Evolutionary conservation across 1,140 invertebrate species (phyloP).

Genomic region (Ylistrum balloti): DNA sequence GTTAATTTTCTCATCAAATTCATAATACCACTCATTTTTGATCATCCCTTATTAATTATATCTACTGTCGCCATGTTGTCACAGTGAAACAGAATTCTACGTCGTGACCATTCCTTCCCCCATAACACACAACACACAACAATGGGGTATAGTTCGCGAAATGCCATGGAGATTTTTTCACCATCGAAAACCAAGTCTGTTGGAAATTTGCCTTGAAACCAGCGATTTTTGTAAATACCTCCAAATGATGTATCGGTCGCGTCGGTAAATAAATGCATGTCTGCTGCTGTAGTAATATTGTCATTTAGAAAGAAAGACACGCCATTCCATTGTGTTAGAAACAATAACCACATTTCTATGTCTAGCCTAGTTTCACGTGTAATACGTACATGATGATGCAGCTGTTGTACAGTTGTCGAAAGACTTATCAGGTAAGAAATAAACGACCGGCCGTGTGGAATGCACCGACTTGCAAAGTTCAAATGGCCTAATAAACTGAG

Average conservation of each 20-base stretch:
- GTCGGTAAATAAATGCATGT: constrained; percentile 47
- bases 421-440: constrained; percentile 49
- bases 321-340: constrained; percentile 46
- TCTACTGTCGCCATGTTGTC: too few relatives aligned
- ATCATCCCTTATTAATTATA: constrained; percentile 50
- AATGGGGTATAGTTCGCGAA: constrained; percentile 54
- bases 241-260: constrained; percentile 41
- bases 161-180: constrained; percentile 54
- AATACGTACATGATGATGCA: constrained; percentile 49
- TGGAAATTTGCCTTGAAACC: constrained; percentile 55
- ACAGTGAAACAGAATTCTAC: constrained; percentile 52
- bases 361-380: background rate
- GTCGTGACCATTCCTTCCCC: constrained; percentile 45
- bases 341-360: constrained; percentile 61
- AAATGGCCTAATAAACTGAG: constrained; percentile 42
- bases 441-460: constrained; percentile 50
- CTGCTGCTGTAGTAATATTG: constrained; percentile 37
- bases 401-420: background rate
- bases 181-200: background rate
- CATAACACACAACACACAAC: constrained; percentile 53
- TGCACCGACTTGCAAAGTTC: constrained; percentile 44
- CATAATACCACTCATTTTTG: constrained; percentile 45
- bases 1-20: constrained; percentile 52
- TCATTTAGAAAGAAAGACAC: constrained; percentile 50
- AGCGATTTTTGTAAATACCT: constrained; percentile 45